Evolutionary conservation across 1,140 invertebrate genomes (phyloP).

Genomic region (Chelonus insularis): DNA sequence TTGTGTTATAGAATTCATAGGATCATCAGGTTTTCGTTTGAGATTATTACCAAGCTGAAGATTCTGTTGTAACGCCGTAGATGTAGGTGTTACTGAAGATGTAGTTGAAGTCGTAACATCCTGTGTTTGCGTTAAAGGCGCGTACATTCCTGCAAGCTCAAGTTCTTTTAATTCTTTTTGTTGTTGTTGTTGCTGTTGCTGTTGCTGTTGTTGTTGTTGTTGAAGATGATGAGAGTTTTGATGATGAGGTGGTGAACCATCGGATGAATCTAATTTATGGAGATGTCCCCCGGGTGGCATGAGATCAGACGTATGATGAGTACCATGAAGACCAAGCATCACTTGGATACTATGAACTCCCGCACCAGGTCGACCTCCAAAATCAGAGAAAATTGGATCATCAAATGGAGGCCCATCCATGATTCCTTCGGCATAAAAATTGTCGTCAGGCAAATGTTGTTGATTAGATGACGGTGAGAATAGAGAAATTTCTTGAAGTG

Average conservation of each 20-base stretch:
- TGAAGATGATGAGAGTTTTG: constrained; percentile 49
- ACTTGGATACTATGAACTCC: constrained; percentile 61
- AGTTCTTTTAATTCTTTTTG: constrained; percentile 56
- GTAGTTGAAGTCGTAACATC: constrained; percentile 55
- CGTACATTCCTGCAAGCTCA: constrained; percentile 55
- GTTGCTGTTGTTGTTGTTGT: constrained; percentile 40
- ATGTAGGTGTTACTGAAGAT: constrained; percentile 42
- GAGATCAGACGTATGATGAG: constrained; percentile 57
- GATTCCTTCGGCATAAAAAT: background rate
- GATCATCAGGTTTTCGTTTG: constrained; percentile 53
- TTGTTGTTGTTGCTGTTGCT: constrained; percentile 49
- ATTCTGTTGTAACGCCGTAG: constrained; percentile 49
- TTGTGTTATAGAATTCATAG: constrained; percentile 48
- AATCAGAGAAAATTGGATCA: constrained; percentile 54
- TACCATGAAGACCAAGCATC: constrained; percentile 64
- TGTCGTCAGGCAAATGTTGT: background rate
- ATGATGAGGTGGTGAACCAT: constrained; percentile 54
- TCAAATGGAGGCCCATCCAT: constrained; percentile 68
- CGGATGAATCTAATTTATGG: constrained; percentile 61
- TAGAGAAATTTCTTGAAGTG: background rate
- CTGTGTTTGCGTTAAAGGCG: constrained; percentile 49
- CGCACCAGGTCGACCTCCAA: constrained; percentile 64
- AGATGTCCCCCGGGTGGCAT: constrained; percentile 55
- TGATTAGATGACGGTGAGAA: background rate
- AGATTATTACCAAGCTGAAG: constrained; percentile 50